These are phyloP conservation scores for Cataglyphis albicans DNA, from an alignment of 2,888 invertebrate genomes.

Conservation along the genomic window DNA sequence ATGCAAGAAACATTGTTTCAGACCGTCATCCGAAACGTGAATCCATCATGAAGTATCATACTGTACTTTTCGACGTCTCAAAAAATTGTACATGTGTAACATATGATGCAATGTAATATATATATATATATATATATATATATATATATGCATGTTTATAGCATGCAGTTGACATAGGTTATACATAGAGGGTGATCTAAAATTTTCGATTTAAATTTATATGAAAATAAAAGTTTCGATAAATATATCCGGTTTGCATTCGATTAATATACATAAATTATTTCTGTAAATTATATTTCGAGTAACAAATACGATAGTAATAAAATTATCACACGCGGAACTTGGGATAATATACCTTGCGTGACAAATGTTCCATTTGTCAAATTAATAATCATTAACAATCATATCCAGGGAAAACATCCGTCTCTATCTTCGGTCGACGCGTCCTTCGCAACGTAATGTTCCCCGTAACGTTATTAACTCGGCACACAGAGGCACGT, in stretches of 20 bases:
- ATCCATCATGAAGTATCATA: slow-evolving; percentile 47
- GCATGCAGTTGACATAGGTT: not conserved
- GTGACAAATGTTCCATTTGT: slow-evolving; percentile 29
- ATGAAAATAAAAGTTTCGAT: not conserved
- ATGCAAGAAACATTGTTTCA: slow-evolving; percentile 68
- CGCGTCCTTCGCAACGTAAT: slow-evolving; percentile 31
- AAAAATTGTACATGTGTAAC: slow-evolving; percentile 19
- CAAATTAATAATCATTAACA: slow-evolving; percentile 43
- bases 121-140: not conserved
- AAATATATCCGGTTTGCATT: not conserved
- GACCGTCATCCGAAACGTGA: slow-evolving; percentile 38
- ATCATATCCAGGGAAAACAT: slow-evolving; percentile 21
- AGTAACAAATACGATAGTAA: not conserved
- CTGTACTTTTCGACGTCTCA: slow-evolving; percentile 30
- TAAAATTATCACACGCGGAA: not conserved
- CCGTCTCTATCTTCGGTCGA: not conserved
- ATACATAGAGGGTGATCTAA: not conserved
- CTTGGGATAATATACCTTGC: not conserved
- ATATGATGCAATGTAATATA: slow-evolving; percentile 10
- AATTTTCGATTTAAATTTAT: not conserved
- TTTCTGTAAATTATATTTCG: not conserved
- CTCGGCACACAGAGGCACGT: slow-evolving; percentile 32
- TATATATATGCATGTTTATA: not conserved
- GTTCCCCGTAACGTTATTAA: slow-evolving; percentile 47
- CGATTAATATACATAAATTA: not conserved